phyloP scores from a whole-genome alignment of 1,140 invertebrate species.

The Arctopsyche grandis region DNA sequence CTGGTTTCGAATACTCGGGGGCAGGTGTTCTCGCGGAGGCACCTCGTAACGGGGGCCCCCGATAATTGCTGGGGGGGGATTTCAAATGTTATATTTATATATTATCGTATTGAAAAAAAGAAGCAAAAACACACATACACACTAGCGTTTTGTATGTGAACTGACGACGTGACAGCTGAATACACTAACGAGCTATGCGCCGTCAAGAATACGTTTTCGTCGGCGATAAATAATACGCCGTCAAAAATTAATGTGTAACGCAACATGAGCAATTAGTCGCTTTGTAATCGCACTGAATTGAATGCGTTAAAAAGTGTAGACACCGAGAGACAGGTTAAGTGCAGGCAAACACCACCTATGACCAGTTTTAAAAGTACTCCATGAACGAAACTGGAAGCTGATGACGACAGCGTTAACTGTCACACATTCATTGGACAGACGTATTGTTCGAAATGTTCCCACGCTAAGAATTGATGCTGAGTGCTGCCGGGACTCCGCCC shows the following conservation, averaged over 20 bases:
- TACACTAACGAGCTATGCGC: conserved; percentile 23
- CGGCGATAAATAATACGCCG: not conserved
- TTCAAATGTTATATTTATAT: conserved; percentile 32
- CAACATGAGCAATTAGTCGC: conserved; percentile 6
- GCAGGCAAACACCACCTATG: too few species aligned
- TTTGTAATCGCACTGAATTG: not conserved
- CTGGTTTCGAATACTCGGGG: conserved; percentile 2
- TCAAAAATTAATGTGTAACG: not conserved
- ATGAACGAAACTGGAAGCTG: not conserved
- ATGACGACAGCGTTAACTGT: not conserved
- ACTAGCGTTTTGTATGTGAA: not conserved
- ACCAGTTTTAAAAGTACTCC: too few species aligned
- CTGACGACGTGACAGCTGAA: conserved; percentile 25
- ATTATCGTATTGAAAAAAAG: conserved; percentile 13
- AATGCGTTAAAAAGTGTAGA: too few species aligned
- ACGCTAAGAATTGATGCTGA: not conserved
- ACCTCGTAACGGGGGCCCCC: conserved; percentile 11
- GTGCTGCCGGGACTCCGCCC: not conserved
- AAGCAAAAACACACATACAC: not conserved
- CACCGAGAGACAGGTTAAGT: too few species aligned
- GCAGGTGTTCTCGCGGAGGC: conserved; percentile 28
- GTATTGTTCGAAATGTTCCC: not conserved
- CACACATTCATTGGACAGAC: not conserved
- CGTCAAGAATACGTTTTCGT: not conserved
- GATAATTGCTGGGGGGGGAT: conserved; percentile 24